Conservation (phyloP, 2,113 vertebrate genomes). For the Coptodon bakossiorum region DNA sequence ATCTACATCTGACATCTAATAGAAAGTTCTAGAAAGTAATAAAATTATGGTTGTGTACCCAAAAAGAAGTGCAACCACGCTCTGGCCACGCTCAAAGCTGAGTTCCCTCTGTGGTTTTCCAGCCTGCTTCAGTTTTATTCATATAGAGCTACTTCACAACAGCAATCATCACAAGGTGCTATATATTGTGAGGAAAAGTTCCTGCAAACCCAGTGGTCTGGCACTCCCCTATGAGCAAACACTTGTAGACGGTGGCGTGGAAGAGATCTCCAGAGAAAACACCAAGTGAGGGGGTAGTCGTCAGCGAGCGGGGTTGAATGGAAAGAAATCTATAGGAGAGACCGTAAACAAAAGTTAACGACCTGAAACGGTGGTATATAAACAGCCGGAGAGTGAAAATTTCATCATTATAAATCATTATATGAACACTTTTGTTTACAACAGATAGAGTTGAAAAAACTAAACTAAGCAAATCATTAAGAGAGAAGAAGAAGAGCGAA, state of each 20-base stretch:
- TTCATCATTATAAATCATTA: neutral
- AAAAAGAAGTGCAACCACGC: neutral
- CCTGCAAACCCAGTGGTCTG: neutral
- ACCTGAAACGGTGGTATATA: neutral
- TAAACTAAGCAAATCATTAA: neutral
- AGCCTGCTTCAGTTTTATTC: neutral
- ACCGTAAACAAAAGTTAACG: neutral
- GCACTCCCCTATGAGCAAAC: neutral
- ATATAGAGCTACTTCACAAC: neutral
- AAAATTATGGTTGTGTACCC: neutral
- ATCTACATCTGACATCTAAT: neutral
- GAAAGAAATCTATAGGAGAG: neutral
- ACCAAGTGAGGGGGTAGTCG: neutral
- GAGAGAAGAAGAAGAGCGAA: neutral
- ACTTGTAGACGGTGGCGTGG: neutral
- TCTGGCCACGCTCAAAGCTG: neutral
- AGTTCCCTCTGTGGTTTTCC: neutral
- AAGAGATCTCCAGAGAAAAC: neutral
- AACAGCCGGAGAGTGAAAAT: neutral
- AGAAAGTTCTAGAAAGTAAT: neutral
- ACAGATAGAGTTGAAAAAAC: neutral
- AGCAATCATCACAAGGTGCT: neutral
- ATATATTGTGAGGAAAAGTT: accelerated
- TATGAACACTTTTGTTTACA: neutral
- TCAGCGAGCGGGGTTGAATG: neutral